A percentile compares a stretch with the other conserved stretches of the same genome.
These are phyloP conservation scores for Trachelus iudaicus DNA, from an alignment of 2,888 invertebrate genomes.

Conservation along the genomic window DNA sequence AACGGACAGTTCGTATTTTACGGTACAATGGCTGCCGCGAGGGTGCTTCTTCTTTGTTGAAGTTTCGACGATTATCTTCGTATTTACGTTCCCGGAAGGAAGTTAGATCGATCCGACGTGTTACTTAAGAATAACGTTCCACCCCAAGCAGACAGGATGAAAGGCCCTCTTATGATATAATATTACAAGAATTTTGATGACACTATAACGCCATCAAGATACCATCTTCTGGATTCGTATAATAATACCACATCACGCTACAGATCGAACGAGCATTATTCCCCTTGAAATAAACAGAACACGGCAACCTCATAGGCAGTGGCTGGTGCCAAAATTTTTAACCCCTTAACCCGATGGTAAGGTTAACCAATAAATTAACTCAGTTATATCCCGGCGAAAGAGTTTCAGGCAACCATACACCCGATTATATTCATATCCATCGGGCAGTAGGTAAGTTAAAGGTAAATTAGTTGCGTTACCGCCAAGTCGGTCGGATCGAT, in stretches of 20 bases:
- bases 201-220: neutral
- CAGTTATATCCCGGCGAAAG: neutral
- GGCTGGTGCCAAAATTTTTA: neutral
- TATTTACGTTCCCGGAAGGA: neutral
- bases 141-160: neutral
- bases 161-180: neutral
- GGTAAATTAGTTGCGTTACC: neutral
- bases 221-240: neutral
- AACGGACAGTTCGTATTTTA: conserved; percentile 30
- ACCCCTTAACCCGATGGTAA: neutral
- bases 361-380: neutral
- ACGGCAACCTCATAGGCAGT: neutral
- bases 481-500: neutral
- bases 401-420: neutral
- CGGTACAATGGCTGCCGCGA: conserved; percentile 1
- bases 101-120: neutral
- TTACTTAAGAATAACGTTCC: neutral
- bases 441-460: neutral
- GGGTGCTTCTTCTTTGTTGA: neutral
- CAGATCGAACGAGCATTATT: neutral
- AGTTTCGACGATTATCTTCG: neutral
- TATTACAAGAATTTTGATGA: neutral
- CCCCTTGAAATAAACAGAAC: neutral
- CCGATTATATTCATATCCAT: neutral
- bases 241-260: neutral